phyloP scores from a whole-genome alignment of 2,113 vertebrate genomes.

The Pitta sordida region DNA sequence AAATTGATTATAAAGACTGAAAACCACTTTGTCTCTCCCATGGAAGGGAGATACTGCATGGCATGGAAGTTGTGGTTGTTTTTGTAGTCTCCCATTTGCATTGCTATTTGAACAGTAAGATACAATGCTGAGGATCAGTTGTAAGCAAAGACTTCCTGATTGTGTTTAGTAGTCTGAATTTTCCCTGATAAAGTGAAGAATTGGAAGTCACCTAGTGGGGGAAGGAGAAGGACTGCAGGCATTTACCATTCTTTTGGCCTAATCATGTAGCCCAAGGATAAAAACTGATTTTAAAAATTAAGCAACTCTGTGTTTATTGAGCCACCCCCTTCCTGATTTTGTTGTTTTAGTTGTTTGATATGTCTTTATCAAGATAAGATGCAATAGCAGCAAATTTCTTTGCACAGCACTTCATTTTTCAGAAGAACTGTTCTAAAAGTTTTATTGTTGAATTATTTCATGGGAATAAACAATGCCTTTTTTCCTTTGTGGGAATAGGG shows the following conservation, averaged over 20 bases:
- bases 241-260: background rate
- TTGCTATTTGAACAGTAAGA: background rate
- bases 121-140: background rate
- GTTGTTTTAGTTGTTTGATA: background rate
- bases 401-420: background rate
- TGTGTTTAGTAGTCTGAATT: background rate
- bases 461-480: background rate
- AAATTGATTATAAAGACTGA: background rate
- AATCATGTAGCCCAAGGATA: background rate
- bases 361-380: background rate
- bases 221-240: background rate
- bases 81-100: background rate
- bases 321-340: background rate
- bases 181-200: background rate
- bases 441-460: background rate
- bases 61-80: background rate
- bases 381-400: background rate
- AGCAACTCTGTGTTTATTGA: background rate
- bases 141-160: background rate
- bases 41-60: rapidly evolving
- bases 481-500: background rate
- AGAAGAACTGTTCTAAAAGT: background rate
- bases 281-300: background rate
- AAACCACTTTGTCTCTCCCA: background rate
- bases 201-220: background rate